Percentiles rank a stretch among this genome's conserved stretches.
phyloP scores from a whole-genome alignment of 1,140 invertebrate genomes.

The Agrypnia vestita region DNA sequence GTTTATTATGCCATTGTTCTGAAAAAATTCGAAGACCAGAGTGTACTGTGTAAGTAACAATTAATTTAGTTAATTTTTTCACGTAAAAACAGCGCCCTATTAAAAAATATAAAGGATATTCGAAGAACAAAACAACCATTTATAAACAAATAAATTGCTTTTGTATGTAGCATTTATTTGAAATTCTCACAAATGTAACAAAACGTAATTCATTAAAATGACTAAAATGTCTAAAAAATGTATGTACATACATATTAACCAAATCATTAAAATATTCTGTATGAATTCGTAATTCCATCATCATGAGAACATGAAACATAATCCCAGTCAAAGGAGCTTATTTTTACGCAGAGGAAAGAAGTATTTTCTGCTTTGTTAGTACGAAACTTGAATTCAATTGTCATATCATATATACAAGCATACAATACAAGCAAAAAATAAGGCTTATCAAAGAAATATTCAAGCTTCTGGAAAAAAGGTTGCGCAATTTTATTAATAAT shows the following conservation, averaged over 20 bases:
- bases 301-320: neutral
- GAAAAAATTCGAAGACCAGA: too few relatives aligned
- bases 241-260: neutral
- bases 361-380: neutral
- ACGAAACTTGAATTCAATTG: constrained; percentile 1
- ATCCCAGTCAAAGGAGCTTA: constrained; percentile 12
- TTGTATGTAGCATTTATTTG: too few relatives aligned
- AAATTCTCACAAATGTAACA: too few relatives aligned
- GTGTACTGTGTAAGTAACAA: too few relatives aligned
- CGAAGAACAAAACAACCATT: too few relatives aligned
- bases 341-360: neutral
- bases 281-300: neutral
- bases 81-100: too few relatives aligned
- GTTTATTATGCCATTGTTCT: too few relatives aligned
- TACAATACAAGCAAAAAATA: neutral
- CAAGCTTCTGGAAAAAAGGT: neutral
- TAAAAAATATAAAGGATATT: too few relatives aligned
- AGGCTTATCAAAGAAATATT: neutral
- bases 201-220: too few relatives aligned
- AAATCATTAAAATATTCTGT: constrained; percentile 6
- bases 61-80: too few relatives aligned
- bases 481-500: neutral
- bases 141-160: too few relatives aligned
- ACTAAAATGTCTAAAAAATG: neutral
- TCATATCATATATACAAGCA: neutral